Conservation (phyloP, 1,140 invertebrate species). For the Portunus trituberculatus region DNA sequence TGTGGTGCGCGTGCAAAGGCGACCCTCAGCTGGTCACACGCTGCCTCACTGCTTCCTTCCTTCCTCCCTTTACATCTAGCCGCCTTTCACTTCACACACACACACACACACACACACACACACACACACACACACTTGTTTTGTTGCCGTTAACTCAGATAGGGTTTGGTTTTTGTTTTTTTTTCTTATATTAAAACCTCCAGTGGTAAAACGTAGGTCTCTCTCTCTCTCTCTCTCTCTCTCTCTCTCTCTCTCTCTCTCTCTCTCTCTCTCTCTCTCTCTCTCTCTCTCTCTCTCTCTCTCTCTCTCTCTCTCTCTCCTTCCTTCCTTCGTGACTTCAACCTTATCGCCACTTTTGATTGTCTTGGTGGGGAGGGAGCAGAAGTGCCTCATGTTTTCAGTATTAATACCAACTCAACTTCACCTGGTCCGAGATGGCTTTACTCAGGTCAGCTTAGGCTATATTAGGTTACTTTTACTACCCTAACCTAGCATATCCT, state of each 20-base stretch:
- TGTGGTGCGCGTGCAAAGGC: conserved; percentile 1
- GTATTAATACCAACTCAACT: no score
- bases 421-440: no score
- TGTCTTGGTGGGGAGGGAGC: no score
- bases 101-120: not conserved
- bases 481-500: not conserved
- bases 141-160: not conserved
- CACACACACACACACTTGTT: not conserved
- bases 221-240: not conserved
- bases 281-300: conserved; percentile 1
- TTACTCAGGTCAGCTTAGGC: no score
- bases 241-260: not conserved
- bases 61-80: no score
- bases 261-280: not conserved
- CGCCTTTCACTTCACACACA: no score
- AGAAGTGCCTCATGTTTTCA: no score
- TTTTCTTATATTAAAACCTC: no score
- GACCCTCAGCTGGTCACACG: not conserved
- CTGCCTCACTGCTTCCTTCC: not conserved
- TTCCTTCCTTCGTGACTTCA: not conserved
- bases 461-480: no score
- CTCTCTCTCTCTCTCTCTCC: not conserved
- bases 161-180: no score
- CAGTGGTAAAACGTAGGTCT: not conserved
- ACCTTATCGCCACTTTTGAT: no score